A percentile compares a stretch with the other conserved stretches of the same genome.
phyloP scores from a whole-genome alignment of 2,888 invertebrate genomes.

The Chrysolina oricalcia region DNA sequence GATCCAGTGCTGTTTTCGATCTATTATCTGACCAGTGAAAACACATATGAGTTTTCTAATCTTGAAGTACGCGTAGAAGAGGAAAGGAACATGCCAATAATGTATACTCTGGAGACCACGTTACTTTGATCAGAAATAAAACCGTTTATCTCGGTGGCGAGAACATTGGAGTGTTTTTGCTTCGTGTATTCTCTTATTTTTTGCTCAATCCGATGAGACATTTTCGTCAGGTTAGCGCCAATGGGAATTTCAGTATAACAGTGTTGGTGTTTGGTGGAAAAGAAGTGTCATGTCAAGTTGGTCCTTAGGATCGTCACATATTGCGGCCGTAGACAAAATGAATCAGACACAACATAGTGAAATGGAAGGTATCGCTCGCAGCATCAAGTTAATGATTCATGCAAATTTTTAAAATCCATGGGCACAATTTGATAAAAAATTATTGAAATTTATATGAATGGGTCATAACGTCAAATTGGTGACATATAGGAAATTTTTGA shows the following conservation, averaged over 20 bases:
- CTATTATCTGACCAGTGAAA: constrained; percentile 41
- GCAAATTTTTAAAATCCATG: no score
- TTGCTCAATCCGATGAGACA: background rate
- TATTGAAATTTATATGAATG: no score
- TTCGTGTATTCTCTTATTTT: constrained; percentile 5
- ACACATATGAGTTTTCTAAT: constrained; percentile 32
- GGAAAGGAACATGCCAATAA: constrained; percentile 35
- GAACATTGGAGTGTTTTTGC: constrained; percentile 19
- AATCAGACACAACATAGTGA: no score
- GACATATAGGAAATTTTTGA: no score
- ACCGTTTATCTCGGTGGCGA: constrained; percentile 21
- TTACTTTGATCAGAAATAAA: constrained; percentile 22
- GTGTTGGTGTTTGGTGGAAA: background rate
- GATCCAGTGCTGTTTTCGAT: constrained; percentile 23
- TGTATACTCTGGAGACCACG: constrained; percentile 31
- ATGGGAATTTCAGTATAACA: background rate
- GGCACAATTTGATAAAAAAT: no score
- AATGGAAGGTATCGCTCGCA: no score
- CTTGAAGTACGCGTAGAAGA: constrained; percentile 26
- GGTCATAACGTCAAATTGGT: no score
- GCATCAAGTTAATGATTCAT: no score
- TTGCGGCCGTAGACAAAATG: no score
- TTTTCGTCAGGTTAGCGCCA: constrained; percentile 1
- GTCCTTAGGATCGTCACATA: no score
- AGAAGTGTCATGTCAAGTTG: background rate